These are phyloP conservation scores for Phylloscopus collybita DNA, from an alignment of 2,797 vertebrate genomes.

Conservation along the genomic window DNA sequence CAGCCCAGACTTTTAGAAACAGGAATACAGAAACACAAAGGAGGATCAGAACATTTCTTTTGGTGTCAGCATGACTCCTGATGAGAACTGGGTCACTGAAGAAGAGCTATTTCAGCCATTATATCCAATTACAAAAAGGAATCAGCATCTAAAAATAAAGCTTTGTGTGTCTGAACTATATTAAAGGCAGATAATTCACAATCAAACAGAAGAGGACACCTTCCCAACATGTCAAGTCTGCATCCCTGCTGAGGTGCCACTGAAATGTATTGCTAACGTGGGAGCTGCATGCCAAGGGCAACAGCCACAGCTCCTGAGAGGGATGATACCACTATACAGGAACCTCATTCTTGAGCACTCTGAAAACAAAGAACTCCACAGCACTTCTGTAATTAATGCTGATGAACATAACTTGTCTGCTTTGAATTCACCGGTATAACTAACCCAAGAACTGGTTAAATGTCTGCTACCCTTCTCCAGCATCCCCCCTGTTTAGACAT, in stretches of 20 bases:
- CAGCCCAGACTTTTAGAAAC: not conserved
- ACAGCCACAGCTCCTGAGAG: not conserved
- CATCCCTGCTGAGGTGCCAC: not conserved
- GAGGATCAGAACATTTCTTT: not conserved
- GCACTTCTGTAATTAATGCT: not conserved
- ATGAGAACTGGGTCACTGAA: slow-evolving; percentile 35
- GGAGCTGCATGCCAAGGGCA: not conserved
- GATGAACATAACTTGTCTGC: not conserved
- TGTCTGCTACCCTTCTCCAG: not conserved
- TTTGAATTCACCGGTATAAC: not conserved
- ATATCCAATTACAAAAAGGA: slow-evolving; percentile 49
- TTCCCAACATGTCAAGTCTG: fast-evolving
- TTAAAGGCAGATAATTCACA: slow-evolving; percentile 44
- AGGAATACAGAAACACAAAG: not conserved
- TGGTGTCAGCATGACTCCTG: not conserved
- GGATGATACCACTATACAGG: not conserved
- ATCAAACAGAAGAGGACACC: not conserved
- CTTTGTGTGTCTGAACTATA: not conserved
- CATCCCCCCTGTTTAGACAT: not conserved
- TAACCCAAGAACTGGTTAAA: not conserved
- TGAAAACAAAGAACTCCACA: not conserved
- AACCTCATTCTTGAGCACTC: not conserved
- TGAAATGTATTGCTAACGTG: fast-evolving
- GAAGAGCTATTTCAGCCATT: slow-evolving; percentile 23
- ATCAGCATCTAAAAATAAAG: slow-evolving; percentile 46